Evolutionary conservation across 1,140 invertebrate genomes (phyloP), one percentile per base, ranked within the genome.

Genomic region (Neelides sp.): DNA sequence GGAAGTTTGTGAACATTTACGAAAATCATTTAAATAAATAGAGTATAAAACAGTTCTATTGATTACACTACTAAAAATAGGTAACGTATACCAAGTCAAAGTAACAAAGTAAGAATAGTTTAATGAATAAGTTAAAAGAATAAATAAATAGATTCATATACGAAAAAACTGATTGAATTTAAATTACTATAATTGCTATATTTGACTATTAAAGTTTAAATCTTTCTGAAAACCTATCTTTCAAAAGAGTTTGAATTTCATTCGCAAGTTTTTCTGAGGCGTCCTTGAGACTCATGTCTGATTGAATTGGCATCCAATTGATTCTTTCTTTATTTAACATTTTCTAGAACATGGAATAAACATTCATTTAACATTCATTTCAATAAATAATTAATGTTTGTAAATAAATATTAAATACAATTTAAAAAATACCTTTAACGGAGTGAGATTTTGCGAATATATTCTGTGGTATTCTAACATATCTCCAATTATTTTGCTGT

Each of bases 361-460:
- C 8, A 40, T n/a, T 41, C 13, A 23, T 20, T 15, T 23, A 12
- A 10, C 10, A 24, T 43, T 12, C 41, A n/a, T n/a, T n/a, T n/a
- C n/a, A n/a, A 20, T 4, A 20, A 19, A 22, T 17, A 20, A 15
- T 5, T 15, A 34, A 20, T n/a, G 7, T 22, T 48, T 26, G 22
- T 5, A 37, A 27, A 27, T 23, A 40, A 7, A 4, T 8, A 7
- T 41, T 5, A 27, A 5, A 40, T 13, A 26, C 28, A 26, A 15
- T 15, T 40, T 52, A n/a, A n/a, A n/a, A 34, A 34, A 10, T 46
- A 58, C 52, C 49, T 54, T 58, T 44, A 54, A 26, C 12, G 20
- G 24, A 4, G 26, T 40, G 3, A 49, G 22, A 24, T 46, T 26
- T 34, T 44, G 43, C 1, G 52, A 36, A 19, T 42, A 55, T 22